Base-by-base conservation (phyloP, 2,888 invertebrate species). In the Drosophila birchii region DNA sequence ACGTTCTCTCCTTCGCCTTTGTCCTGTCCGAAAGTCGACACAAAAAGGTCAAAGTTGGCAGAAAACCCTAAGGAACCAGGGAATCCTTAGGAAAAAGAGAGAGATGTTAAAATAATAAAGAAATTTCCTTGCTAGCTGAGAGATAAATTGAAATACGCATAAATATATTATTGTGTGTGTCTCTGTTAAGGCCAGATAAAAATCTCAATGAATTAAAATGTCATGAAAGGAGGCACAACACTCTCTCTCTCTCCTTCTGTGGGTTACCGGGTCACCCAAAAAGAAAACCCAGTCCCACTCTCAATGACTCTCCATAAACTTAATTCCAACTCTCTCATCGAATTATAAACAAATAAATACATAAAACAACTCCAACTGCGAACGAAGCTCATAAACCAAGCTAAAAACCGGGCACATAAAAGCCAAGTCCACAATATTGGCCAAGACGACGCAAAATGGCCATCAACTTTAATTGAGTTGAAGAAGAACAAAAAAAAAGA, bases 391-490 rank as follows among this genome's bases (percentile, higher is more conserved):
- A 79, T 84, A 84, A 86, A 84, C 80, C 77, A 86, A 73, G 81
- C 82, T 74, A 61, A 62, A 53, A 66, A 53, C 68, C 68, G 57
- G 77, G 69, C 73, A 47, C 67, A 80, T 69, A 78, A 78, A 82
- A 87, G 78, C 84, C 84, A 86, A 87, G 88, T 78, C 84, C 80
- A 77, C 84, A 84, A 86, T 86, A 83, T 83, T 86, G 83, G 87
- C 78, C 73, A 77, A 84, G 81, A 75, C 69, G 70, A 69, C 62
- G 64, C 58, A 77, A 81, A 84, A 87, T 87, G 80, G 87, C 84
- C 86, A 85, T 87, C 84, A 82, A 85, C 84, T 87, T 85, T 85
- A 85, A 87, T 87, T 85, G 84, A 85, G 87, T 85, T 85, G 86
- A 84, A 78, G 83, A 84, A 78, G 86, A 76, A 73, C 79, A 63